Base-by-base conservation (phyloP, 2,888 invertebrate genomes). In the Drosophila koepferae region DNA sequence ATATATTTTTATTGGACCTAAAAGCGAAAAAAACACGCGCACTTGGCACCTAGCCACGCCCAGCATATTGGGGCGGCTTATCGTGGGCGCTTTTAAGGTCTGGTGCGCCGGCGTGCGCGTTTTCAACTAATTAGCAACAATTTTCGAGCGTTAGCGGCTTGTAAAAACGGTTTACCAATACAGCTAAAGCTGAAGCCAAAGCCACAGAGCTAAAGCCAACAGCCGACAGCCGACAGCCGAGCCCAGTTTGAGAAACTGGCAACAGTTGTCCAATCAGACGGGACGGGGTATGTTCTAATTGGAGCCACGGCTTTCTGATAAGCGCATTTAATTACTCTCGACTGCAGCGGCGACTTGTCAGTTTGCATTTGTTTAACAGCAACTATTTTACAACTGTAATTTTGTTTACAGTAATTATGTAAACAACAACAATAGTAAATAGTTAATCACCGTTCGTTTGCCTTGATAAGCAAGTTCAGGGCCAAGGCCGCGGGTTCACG, bases 141-240 rank as follows among this genome's bases (percentile, higher is more conserved):
- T 90, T 86, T 86, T 77, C 76, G 85, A 85, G 51, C 82, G 83
- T 86, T 86, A 86, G 90, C 90, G 86, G 86, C 90, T 86, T 90
- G 86, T 86, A 86, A 86, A 86, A 86, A 82, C 77, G 72, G 82
- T 90, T 80, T 86, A 90, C 80, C 82, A 78, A 77, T 62, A 68
- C 49, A 53, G 23, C 1, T 38, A 40, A 5, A 49, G 28, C 41
- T 18, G 56, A 46, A 68, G 62, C 44, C 65, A 51, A 23, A 61
- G 23, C 14, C 18, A 60, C 23, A 23, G 46, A 65, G 60, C 62
- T 67, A 54, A 40, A 20, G 3, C 53, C 67, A 53, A 20, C 23
- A 61, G 36, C n/a, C 16, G 55, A 56, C 31, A 23, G 4, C 23
- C 3, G 23, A 46, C 46, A 28, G 46, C 51, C 36, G 44, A 20